These are phyloP conservation scores for Aselliscus stoliczkanus DNA, from an alignment of 2,797 vertebrate species.

Conservation along the genomic window DNA sequence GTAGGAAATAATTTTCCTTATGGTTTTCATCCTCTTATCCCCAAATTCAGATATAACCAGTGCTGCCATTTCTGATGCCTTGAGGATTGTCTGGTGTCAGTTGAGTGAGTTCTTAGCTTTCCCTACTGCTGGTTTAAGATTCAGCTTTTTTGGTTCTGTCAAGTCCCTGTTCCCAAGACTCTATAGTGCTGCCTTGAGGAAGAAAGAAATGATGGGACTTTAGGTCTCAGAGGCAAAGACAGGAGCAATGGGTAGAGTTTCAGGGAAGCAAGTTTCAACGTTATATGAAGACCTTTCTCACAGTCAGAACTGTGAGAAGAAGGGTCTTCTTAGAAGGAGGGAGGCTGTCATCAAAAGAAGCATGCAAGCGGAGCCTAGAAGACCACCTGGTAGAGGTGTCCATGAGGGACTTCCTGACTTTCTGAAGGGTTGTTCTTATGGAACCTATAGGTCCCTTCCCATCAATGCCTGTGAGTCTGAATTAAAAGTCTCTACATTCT, in stretches of 20 bases:
- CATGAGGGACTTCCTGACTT: not conserved
- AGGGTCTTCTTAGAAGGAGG: not conserved
- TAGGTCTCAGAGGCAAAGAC: not conserved
- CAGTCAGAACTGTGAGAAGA: not conserved
- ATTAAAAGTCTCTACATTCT: not conserved
- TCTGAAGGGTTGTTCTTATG: not conserved
- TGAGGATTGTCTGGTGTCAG: no score
- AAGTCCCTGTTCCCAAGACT: not conserved
- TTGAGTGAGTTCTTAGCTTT: not conserved
- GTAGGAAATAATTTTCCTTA: not conserved
- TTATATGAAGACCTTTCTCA: not conserved
- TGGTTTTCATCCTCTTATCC: not conserved
- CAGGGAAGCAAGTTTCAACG: not conserved
- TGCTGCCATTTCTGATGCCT: not conserved
- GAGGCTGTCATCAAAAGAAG: no score
- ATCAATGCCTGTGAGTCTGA: not conserved
- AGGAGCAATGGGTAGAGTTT: not conserved
- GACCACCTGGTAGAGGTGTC: not conserved
- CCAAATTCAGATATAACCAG: not conserved
- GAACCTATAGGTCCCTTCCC: not conserved
- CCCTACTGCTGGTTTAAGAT: not conserved
- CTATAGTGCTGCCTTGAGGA: not conserved
- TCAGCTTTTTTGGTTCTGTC: not conserved
- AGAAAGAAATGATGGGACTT: not conserved
- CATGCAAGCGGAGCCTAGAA: not conserved